phyloP scores from a whole-genome alignment of 2,888 invertebrate species.

The Parelbella ahira region DNA sequence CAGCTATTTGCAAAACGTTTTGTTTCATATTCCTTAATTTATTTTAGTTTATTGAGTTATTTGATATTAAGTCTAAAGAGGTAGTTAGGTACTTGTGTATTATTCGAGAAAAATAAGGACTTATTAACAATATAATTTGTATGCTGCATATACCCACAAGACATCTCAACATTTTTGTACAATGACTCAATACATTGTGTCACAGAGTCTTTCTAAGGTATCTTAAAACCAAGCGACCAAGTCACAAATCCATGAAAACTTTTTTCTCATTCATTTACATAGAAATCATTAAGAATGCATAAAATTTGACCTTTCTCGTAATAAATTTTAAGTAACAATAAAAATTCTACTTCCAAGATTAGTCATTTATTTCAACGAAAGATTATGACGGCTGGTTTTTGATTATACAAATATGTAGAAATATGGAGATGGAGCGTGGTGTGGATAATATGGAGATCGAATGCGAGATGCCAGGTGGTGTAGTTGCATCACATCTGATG shows the following conservation, averaged over 20 bases:
- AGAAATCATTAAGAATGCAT: constrained; percentile 7
- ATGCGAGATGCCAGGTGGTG: constrained; percentile 15
- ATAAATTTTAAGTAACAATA: constrained; percentile 14
- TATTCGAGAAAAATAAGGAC: no score
- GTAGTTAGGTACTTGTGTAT: no score
- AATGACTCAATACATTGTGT: no score
- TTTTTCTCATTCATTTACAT: background rate
- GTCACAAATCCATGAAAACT: background rate
- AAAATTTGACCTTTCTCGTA: constrained; percentile 15
- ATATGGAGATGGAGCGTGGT: constrained; percentile 3
- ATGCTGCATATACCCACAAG: no score
- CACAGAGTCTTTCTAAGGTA: no score
- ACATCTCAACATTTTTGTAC: no score
- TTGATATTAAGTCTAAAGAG: no score
- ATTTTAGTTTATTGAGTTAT: no score
- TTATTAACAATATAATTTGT: no score
- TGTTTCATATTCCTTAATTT: no score
- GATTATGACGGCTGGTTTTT: background rate
- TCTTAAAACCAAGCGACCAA: no score
- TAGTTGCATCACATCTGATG: constrained; percentile 13
- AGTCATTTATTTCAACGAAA: constrained; percentile 3
- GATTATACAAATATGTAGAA: constrained; percentile 5
- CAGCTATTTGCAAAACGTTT: no score
- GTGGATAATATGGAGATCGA: constrained; percentile 2
- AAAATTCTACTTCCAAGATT: constrained; percentile 3